These are phyloP conservation scores for Oasisia sp. DNA, from an alignment of 2,888 invertebrate species.

Conservation along the genomic window DNA sequence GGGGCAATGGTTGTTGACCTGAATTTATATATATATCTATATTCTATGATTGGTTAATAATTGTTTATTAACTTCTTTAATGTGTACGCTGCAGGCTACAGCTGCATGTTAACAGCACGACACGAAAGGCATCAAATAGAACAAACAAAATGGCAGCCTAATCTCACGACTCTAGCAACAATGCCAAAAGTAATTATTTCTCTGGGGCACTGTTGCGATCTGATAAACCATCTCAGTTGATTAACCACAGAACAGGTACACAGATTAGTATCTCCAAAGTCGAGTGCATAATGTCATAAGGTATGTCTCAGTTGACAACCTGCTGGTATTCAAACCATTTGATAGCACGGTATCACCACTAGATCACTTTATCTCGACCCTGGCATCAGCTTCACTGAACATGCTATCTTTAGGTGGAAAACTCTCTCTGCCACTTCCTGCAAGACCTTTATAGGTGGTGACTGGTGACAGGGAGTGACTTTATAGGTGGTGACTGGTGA, in stretches of 20 bases:
- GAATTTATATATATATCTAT: not conserved
- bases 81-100: not conserved
- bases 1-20: too few species aligned
- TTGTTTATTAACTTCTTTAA: not conserved
- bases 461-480: too few species aligned
- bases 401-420: too few species aligned
- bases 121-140: not conserved
- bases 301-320: not conserved
- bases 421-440: too few species aligned
- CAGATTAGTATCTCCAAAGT: not conserved
- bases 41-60: not conserved
- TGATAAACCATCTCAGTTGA: not conserved
- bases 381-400: too few species aligned
- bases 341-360: not conserved
- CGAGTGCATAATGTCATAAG: not conserved
- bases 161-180: not conserved
- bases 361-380: not conserved
- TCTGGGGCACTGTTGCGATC: not conserved
- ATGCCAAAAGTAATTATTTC: not conserved
- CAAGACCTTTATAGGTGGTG: too few species aligned
- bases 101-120: not conserved
- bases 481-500: too few species aligned
- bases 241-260: not conserved
- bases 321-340: not conserved
- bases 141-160: not conserved